Evolutionary conservation across 2,113 vertebrate species (phyloP).

Genomic region (Myotis lucifugus): DNA sequence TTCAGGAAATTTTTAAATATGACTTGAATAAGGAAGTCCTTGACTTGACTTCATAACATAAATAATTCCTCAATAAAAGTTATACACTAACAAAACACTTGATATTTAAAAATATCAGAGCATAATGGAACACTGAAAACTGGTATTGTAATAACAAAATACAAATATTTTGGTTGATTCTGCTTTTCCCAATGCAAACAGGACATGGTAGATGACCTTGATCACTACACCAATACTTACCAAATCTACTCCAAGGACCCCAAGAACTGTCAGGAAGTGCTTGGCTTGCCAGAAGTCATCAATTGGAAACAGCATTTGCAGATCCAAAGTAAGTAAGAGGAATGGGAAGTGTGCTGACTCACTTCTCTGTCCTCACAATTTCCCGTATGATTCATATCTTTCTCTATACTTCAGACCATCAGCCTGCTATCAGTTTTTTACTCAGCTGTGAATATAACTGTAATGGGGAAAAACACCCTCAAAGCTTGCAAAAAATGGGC

Average conservation of each 20-base stretch:
- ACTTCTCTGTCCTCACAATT: background rate
- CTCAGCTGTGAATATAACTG: too few species aligned
- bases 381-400: accelerated
- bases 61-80: background rate
- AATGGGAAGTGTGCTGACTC: background rate
- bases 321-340: constrained; percentile 39
- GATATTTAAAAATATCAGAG: background rate
- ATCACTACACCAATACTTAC: constrained; percentile 63
- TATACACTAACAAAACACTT: background rate
- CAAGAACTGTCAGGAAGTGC: background rate
- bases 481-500: background rate
- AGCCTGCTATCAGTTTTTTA: background rate
- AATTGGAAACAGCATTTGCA: constrained; percentile 69
- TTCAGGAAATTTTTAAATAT: background rate
- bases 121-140: background rate
- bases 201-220: constrained; percentile 60
- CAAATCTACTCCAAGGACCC: constrained; percentile 39
- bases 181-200: background rate
- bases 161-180: background rate
- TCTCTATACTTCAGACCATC: background rate
- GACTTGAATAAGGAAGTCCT: background rate
- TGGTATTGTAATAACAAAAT: background rate
- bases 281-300: constrained; percentile 52
- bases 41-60: background rate
- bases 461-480: background rate